Base-by-base conservation (phyloP, 2,113 vertebrate species). In the Lucifuga dentata region DNA sequence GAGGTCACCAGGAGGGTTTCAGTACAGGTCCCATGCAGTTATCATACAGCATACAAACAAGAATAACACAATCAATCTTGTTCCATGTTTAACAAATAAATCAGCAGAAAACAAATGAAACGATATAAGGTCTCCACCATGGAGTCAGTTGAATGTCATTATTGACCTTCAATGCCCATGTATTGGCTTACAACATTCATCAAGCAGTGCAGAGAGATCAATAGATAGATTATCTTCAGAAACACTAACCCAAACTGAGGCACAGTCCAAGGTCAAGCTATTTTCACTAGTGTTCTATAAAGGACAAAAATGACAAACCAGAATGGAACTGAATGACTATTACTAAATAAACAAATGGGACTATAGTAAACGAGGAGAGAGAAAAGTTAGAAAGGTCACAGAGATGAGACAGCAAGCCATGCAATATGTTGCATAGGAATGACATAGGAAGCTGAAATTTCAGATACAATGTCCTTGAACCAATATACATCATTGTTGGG, bases 171-270 rank as follows among this genome's bases (percentile, higher is more conserved):
- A 83, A 59, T 66, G 53, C 23, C 46, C 29, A 52, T 70, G 72
- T 85, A 80, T 85, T 73, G 52, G 45, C 44, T 84, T 81, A 68
- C 70, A 81, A 64, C 73, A 73, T 85, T 80, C 63, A 86, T 87
- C 74, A 83, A 68, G 78, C 80, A 61, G 68, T 71, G 26, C 39
- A 75, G 29, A 26, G 44, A 64, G 66, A 88, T 90, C 86, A 58
- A 82, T 83, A 79, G 10, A 79, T 74, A 55, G 75, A 74, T 78
- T 76, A 56, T 57, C 58, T 72, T 73, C 60, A 83, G 81, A 78
- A 81, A 86, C 81, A 79, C 69, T 79, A 67, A 36, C 44, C 38
- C 46, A 44, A 82, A 61, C 76, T 79, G 60, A 79, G 24, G 84
- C 75, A 83, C 17, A 19, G 50, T 32, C 1, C 73, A 82, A 85